Evolutionary conservation across 1,140 invertebrate species (phyloP), one percentile per base, ranked within the genome.

Genomic region (Cotesia glomerata): DNA sequence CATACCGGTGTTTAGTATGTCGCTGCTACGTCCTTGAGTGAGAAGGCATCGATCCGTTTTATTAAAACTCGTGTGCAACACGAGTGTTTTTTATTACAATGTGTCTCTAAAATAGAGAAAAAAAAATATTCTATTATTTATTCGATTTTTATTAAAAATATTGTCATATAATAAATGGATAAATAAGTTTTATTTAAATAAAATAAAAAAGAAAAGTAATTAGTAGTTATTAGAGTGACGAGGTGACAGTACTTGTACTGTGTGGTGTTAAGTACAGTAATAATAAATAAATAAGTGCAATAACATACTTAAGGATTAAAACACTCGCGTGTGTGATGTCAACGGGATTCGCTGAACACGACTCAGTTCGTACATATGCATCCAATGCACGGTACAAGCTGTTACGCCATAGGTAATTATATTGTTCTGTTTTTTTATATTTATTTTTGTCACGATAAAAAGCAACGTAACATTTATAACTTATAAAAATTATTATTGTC

Each of bases 331-430:
- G 79, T 79, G 79, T 80, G 74, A 81, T 80, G 76, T 80, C 80
- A 80, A 81, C 78, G 77, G 79, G 80, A 80, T 79, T 81, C 74
- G 76, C 76, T 75, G 68, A 74, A 71, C 76, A 74, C 75, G 72
- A 73, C 73, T 76, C 77, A 69, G 71, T 77, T 78, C 72, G 73
- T 78, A 79, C 76, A 76, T 77, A 80, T 81, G 77, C 80, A 80
- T 80, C 79, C 78, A 81, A 79, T 80, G 75, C 78, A 73, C 78
- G 64, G 61, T 79, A 79, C 77, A 76, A 78, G 75, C 78, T 77
- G 77, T 77, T 78, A 80, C 78, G 75, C 75, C 72, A 78, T 81
- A 78, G 78, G 78, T 78, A 77, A 77, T 69, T 72, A 45, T 67
- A 18, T 56, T 64, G 14, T 36, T 26, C 14, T 63, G 18, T 13